Evolutionary conservation across 1,140 invertebrate species (phyloP), one percentile per base, ranked within the genome.

Genomic region (Physella acuta): DNA sequence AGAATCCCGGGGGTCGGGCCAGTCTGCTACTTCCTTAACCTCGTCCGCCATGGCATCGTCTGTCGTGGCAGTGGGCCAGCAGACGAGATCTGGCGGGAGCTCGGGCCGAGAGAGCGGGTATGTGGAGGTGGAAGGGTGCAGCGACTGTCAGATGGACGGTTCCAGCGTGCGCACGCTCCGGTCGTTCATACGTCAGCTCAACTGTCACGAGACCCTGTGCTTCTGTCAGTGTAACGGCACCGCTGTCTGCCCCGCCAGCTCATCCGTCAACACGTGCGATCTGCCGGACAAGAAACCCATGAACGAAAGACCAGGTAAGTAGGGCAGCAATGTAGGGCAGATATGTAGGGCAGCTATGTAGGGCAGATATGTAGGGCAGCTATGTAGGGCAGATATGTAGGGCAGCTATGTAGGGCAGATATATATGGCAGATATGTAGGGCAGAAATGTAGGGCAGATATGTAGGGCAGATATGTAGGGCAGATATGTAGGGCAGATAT

Each of bases 211-310:
- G 70, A 75, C 70, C 28, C 63, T 75, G 14, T 80, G 79, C 49
- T 58, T 75, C 44, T 80, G 79, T 56, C 37, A 51, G 5, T 80
- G 78, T 58, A 71, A 78, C 60, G 78, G 78, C 1, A 73, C 63
- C 14, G 72, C 64, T 58, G 49, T 39, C 2, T 80, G 78, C 65
- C 75, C 76, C 0, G 44, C 67, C 14, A 62, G 71, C 34, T 68
- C 70, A 11, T 76, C 79, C 4, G 49, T 73, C n/a, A 75, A 78
- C 51, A 59, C 73, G 8, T 78, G 77, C 37, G 39, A 72, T 16
- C 49, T 70, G 52, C n/a, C 55, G 8, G 65, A 60, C 58, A 24
- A 55, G 14, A 39, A 30, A 17, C 31, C 36, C 8, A 62, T 37
- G 26, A 51, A 51, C 20, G 4, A 64, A 56, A 24, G 53, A 52